A percentile compares a stretch with the other conserved stretches of the same genome.
These are phyloP conservation scores for Odontophorus gujanensis DNA, from an alignment of 2,113 vertebrate genomes.

Conservation along the genomic window DNA sequence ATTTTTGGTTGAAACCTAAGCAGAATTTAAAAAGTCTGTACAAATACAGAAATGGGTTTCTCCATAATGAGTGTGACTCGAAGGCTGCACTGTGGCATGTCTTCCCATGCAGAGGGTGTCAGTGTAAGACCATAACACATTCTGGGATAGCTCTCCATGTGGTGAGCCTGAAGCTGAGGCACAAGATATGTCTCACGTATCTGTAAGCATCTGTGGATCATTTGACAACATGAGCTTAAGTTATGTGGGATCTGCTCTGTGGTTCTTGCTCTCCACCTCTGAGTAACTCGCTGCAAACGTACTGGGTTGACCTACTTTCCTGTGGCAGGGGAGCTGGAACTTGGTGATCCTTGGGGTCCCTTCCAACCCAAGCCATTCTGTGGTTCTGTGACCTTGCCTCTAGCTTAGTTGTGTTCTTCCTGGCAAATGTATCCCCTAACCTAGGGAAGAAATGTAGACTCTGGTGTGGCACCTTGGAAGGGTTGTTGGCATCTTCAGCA, in stretches of 20 bases:
- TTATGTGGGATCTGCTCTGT: background rate
- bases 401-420: background rate
- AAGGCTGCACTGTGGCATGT: background rate
- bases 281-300: background rate
- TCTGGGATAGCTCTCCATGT: background rate
- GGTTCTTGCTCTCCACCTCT: background rate
- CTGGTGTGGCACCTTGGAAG: background rate
- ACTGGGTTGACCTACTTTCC: background rate
- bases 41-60: background rate
- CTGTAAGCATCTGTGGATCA: background rate
- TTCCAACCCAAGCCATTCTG: too few relatives aligned
- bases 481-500: background rate
- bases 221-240: background rate
- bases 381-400: too few relatives aligned
- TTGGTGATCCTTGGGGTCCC: too few relatives aligned
- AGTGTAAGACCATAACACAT: background rate
- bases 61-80: background rate
- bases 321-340: too few relatives aligned
- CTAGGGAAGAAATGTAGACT: background rate
- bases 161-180: background rate
- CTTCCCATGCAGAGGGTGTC: background rate
- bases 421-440: background rate
- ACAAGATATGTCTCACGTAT: background rate
- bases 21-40: background rate
- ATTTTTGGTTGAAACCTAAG: background rate